A percentile compares a stretch with the other conserved stretches of the same genome.
Conservation (phyloP, 2,888 invertebrate species). For the Leucophora obtusa region DNA sequence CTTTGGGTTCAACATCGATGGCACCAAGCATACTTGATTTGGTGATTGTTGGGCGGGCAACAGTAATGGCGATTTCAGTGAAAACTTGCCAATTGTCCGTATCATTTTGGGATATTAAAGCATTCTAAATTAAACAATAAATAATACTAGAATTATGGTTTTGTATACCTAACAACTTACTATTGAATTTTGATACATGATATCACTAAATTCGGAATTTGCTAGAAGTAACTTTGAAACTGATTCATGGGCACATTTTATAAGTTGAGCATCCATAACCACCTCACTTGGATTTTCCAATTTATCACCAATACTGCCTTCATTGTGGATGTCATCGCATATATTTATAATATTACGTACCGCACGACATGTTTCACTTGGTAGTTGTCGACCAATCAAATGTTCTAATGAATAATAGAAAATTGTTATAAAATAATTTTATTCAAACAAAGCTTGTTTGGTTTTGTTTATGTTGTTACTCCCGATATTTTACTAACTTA, state of each 20-base stretch:
- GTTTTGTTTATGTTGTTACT: not conserved
- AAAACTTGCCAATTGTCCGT: conserved; percentile 72
- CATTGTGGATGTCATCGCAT: conserved; percentile 70
- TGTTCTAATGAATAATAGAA: conserved; percentile 46
- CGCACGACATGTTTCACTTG: conserved; percentile 64
- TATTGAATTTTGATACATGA: conserved; percentile 72
- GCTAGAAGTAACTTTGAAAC: conserved; percentile 73
- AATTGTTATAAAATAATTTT: not conserved
- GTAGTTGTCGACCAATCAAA: conserved; percentile 49
- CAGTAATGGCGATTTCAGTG: conserved; percentile 64
- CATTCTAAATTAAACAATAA: conserved; percentile 55
- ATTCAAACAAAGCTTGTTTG: not conserved
- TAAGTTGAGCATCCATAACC: conserved; percentile 77
- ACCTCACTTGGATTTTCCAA: conserved; percentile 76
- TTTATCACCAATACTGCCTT: conserved; percentile 70
- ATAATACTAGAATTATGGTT: not conserved
- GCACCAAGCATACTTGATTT: conserved; percentile 73
- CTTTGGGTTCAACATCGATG: conserved; percentile 73
- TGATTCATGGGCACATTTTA: conserved; percentile 75
- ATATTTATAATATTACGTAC: conserved; percentile 70
- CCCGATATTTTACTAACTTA: conserved; percentile 3
- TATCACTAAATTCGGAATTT: conserved; percentile 73
- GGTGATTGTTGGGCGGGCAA: conserved; percentile 66
- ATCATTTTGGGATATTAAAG: conserved; percentile 66
- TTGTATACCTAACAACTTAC: conserved; percentile 66